Evolutionary conservation across 2,888 invertebrate species (phyloP), one percentile per base, ranked within the genome.

Genomic region (Syrphus vitripennis): DNA sequence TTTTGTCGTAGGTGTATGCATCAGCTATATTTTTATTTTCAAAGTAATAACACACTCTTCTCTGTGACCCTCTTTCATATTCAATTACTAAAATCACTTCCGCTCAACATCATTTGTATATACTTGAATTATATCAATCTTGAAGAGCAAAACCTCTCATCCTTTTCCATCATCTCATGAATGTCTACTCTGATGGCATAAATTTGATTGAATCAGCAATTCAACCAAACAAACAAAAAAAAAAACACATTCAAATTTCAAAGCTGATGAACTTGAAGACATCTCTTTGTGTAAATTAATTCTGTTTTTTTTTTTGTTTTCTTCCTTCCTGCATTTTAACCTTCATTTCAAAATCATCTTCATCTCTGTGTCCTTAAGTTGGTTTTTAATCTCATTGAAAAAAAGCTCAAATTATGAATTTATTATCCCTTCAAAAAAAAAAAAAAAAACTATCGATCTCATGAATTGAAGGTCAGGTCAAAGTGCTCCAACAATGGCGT

Each of bases 121-220:
- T n/a, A n/a, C n/a, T n/a, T n/a, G n/a, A n/a, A n/a, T n/a, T n/a
- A n/a, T n/a, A n/a, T n/a, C 14, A 53, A 26, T 26, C 0, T 3
- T 12, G 1, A 24, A n/a, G 14, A 53, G 7, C 1, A n/a, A n/a
- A n/a, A n/a, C 26, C 6, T 24, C 26, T 50, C 21, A 1, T 24
- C 14, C 45, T 29, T 1, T n/a, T 19, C 4, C n/a, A n/a, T n/a
- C n/a, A n/a, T n/a, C n/a, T n/a, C n/a, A n/a, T n/a, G n/a, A n/a
- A 1, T 6, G 5, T 24, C 14, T 50, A 24, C 14, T 50, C 6
- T 12, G 0, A 1, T 21, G 31, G 1, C 19, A 6, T 50, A 19
- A 21, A 34, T n/a, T 57, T 57, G 57, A 34, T 57, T 57, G 57
- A 57, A 5, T 57, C 57, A 19, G 57, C 57, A 57, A 57, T 57